Conservation (phyloP, 2,888 invertebrate genomes). For the Pterobdella sp. region DNA sequence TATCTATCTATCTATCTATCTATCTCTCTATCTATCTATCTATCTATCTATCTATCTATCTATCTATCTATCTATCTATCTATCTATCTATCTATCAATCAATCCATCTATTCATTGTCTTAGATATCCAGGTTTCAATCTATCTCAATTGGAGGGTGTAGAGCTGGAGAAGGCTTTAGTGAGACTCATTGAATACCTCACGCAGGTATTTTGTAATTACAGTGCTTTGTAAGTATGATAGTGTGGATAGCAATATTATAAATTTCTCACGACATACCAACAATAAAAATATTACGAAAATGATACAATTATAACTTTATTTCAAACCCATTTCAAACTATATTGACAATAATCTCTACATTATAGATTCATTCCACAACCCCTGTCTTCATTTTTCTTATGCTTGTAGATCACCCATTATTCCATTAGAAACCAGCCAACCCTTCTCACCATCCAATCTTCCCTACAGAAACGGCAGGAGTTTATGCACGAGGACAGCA, state of each 20-base stretch:
- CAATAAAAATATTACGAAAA: neutral
- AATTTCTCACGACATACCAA: neutral
- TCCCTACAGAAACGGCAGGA: conserved; percentile 48
- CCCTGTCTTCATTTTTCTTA: neutral
- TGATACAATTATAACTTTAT: neutral
- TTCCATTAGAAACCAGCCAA: too few relatives aligned
- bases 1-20: neutral
- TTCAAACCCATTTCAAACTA: neutral
- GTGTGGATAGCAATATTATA: neutral
- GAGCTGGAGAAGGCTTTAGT: conserved; percentile 78
- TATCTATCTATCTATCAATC: too few relatives aligned
- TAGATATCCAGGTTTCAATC: conserved; percentile 39
- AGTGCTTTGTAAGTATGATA: too few relatives aligned
- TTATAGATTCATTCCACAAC: neutral
- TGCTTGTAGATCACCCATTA: neutral
- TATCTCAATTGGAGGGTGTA: conserved; percentile 65
- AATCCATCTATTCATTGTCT: neutral
- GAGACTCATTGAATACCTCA: conserved; percentile 81
- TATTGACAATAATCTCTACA: neutral
- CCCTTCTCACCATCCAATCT: neutral
- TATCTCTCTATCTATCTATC: neutral
- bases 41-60: neutral
- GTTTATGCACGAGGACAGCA: conserved; percentile 44
- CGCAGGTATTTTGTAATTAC: too few relatives aligned
- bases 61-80: neutral